phyloP scores from a whole-genome alignment of 1,140 invertebrate species.

The Diabrotica undecimpunctata region DNA sequence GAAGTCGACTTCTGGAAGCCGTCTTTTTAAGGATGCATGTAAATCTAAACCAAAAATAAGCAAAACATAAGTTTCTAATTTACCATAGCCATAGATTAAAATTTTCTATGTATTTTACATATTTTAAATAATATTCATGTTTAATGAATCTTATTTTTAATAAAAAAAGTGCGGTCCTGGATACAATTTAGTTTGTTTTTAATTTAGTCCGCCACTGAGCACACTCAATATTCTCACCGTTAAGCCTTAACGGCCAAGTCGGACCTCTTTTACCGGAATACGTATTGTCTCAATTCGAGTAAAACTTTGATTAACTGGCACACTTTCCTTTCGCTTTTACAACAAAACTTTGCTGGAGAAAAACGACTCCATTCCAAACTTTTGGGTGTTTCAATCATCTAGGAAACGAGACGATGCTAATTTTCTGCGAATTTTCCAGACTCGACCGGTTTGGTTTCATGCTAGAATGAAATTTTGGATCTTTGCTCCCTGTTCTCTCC shows the following conservation, averaged over 20 bases:
- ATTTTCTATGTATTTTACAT: too few relatives aligned
- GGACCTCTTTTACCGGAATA: conserved; percentile 1
- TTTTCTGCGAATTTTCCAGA: conserved; percentile 4
- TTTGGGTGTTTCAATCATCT: neutral
- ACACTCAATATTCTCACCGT: neutral
- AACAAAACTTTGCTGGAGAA: conserved; percentile 9
- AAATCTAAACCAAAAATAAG: too few relatives aligned
- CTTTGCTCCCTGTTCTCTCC: neutral
- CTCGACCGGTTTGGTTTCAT: neutral
- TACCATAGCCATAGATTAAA: too few relatives aligned
- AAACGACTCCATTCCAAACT: conserved; percentile 8
- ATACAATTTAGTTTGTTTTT: too few relatives aligned
- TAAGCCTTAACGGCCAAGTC: conserved; percentile 5
- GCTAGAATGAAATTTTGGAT: conserved; percentile 1
- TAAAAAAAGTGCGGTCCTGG: too few relatives aligned
- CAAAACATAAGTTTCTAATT: too few relatives aligned
- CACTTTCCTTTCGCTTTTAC: conserved; percentile 12
- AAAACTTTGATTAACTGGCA: conserved; percentile 15
- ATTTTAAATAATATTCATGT: too few relatives aligned
- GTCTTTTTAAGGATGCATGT: too few relatives aligned
- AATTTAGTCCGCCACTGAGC: neutral
- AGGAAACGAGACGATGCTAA: conserved; percentile 9
- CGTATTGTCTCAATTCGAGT: conserved; percentile 13
- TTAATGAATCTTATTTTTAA: too few relatives aligned
- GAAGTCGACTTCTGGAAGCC: too few relatives aligned